Evolutionary conservation across 2,797 vertebrate species (phyloP).

Genomic region (Brachyalestes nurse): DNA sequence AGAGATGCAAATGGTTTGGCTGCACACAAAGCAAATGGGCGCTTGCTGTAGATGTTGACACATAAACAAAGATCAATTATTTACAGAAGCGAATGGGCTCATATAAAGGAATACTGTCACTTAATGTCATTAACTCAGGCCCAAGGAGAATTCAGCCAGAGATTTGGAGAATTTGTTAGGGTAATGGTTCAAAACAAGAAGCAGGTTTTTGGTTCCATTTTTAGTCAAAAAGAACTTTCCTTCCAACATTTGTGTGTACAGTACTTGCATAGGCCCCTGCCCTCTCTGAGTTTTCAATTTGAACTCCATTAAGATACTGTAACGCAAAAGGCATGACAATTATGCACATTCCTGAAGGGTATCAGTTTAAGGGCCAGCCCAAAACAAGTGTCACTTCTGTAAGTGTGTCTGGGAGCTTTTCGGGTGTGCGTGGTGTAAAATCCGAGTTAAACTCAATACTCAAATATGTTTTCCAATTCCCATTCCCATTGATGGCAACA

Average conservation of each 20-base stretch:
- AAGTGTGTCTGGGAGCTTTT: neutral
- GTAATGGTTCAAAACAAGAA: neutral
- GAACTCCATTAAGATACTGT: neutral
- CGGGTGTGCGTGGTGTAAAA: neutral
- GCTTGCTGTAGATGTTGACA: neutral
- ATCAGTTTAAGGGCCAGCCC: neutral
- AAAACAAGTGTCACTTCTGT: neutral
- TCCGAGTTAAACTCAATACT: neutral
- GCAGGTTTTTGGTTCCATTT: neutral
- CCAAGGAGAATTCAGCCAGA: neutral
- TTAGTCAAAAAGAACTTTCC: no score
- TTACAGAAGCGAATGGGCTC: neutral
- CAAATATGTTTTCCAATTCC: neutral
- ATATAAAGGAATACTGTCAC: neutral
- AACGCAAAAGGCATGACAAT: constrained; percentile 5
- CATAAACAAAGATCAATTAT: neutral
- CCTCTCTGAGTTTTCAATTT: no score
- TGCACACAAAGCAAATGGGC: neutral
- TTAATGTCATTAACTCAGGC: neutral
- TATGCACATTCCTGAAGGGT: neutral
- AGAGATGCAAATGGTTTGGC: neutral
- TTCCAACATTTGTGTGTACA: neutral
- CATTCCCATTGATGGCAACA: neutral
- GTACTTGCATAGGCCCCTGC: neutral
- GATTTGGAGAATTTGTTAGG: neutral